Percentiles rank a stretch among this genome's conserved stretches.
These are phyloP conservation scores for Ceyx melanurus DNA, from an alignment of 2,113 vertebrate genomes.

Conservation along the genomic window DNA sequence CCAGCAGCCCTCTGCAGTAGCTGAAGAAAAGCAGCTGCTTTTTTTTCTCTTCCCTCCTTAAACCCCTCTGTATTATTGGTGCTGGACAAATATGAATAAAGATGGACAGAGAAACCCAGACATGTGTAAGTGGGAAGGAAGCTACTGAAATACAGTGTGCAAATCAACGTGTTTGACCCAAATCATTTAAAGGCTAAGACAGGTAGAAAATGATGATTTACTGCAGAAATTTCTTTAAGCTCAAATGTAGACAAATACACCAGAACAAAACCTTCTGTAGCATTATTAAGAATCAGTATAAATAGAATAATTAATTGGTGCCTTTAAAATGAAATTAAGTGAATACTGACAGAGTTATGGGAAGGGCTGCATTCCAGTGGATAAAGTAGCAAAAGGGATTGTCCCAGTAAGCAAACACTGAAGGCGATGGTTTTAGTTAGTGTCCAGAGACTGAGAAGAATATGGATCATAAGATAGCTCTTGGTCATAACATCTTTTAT, in stretches of 20 bases:
- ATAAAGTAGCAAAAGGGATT: background rate
- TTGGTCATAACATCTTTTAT: background rate
- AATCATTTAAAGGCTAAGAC: conserved; percentile 37
- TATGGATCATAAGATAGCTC: background rate
- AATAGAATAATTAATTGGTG: background rate
- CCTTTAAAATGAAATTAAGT: conserved; percentile 26
- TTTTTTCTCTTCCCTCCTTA: background rate
- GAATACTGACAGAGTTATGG: background rate
- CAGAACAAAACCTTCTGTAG: conserved; percentile 13
- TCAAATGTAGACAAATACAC: background rate
- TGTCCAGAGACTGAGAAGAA: background rate
- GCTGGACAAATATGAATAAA: background rate
- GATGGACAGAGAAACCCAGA: background rate
- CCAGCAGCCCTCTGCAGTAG: background rate
- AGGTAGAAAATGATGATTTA: conserved; percentile 62
- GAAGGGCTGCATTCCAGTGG: background rate
- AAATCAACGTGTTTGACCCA: conserved; percentile 16
- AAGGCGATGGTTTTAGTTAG: background rate
- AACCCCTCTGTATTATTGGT: background rate
- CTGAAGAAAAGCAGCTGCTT: background rate
- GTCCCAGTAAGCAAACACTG: background rate
- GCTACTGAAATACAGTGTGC: background rate
- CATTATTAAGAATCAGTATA: conserved; percentile 26
- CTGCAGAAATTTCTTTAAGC: background rate
- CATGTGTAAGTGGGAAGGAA: background rate